A percentile compares a stretch with the other conserved stretches of the same genome.
phyloP scores from a whole-genome alignment of 2,113 vertebrate genomes.

The Atherinomorus stipes region DNA sequence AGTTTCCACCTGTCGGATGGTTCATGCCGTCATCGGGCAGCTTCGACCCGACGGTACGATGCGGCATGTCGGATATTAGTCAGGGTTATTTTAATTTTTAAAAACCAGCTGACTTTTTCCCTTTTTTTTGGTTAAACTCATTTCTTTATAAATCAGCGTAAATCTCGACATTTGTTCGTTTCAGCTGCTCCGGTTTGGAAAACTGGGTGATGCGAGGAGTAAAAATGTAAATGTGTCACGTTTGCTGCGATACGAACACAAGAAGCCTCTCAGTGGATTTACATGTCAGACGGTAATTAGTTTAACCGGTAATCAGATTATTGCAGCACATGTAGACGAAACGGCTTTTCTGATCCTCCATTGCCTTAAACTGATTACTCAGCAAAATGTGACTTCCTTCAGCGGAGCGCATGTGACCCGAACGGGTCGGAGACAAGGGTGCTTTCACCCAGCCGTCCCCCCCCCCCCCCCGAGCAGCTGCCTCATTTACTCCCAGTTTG shows the following conservation, averaged over 20 bases:
- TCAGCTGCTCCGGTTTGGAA: too few relatives aligned
- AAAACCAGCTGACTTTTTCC: neutral
- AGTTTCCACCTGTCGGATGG: slow-evolving; percentile 27
- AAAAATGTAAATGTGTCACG: neutral
- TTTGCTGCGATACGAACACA: neutral
- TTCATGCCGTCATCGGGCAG: too few relatives aligned
- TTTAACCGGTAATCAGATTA: slow-evolving; percentile 25
- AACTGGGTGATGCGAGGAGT: neutral
- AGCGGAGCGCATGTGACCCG: slow-evolving; percentile 1
- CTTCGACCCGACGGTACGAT: too few relatives aligned
- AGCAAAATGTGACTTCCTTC: neutral
- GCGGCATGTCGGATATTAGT: neutral
- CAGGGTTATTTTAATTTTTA: neutral
- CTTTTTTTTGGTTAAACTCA: neutral
- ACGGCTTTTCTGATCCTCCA: neutral
- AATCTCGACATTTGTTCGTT: too few relatives aligned
- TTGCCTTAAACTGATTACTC: slow-evolving; percentile 38
- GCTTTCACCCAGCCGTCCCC: too few relatives aligned
- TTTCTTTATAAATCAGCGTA: too few relatives aligned
- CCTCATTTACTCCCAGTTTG: too few relatives aligned
- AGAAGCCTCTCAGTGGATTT: neutral
- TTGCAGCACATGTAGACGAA: neutral
- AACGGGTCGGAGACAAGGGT: neutral
- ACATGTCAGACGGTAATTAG: neutral
- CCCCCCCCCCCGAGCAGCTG: too few relatives aligned